phyloP scores from a whole-genome alignment of 2,113 vertebrate genomes.

The Chaenocephalus aceratus region DNA sequence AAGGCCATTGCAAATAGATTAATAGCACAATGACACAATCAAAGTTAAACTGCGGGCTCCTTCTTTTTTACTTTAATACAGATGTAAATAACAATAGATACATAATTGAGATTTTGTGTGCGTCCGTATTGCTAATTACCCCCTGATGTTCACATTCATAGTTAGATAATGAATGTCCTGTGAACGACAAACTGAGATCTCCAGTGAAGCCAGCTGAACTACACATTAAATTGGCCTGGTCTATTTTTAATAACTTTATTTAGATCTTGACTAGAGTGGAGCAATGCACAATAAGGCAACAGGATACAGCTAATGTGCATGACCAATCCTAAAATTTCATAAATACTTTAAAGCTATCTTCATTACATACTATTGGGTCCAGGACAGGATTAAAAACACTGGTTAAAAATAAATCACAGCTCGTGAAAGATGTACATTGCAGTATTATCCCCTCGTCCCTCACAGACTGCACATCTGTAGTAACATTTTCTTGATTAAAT shows the following conservation, averaged over 20 bases:
- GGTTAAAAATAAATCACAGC: conserved; percentile 66
- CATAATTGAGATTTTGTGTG: conserved; percentile 35
- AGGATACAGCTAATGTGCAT: conserved; percentile 57
- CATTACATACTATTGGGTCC: conserved; percentile 48
- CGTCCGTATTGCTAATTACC: conserved; percentile 18
- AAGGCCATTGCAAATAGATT: conserved; percentile 31
- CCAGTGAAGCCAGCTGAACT: conserved; percentile 47
- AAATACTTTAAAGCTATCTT: conserved; percentile 65
- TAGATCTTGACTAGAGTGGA: conserved; percentile 23
- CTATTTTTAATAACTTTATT: background rate
- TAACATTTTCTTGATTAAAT: conserved; percentile 66
- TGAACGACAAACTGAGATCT: conserved; percentile 29
- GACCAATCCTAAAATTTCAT: conserved; percentile 55
- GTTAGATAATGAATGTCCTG: conserved; percentile 19
- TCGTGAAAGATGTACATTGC: conserved; percentile 48
- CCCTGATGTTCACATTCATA: conserved; percentile 60
- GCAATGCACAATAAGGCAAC: conserved; percentile 67
- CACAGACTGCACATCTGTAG: conserved; percentile 54
- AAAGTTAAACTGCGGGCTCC: background rate
- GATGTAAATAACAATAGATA: conserved; percentile 33
- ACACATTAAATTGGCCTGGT: conserved; percentile 35
- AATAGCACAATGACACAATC: conserved; percentile 14
- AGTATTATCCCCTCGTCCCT: conserved; percentile 16
- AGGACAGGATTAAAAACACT: conserved; percentile 61
- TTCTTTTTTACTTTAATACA: conserved; percentile 4